Evolutionary conservation across 2,888 invertebrate genomes (phyloP).

Genomic region (Tiliacea aurago): DNA sequence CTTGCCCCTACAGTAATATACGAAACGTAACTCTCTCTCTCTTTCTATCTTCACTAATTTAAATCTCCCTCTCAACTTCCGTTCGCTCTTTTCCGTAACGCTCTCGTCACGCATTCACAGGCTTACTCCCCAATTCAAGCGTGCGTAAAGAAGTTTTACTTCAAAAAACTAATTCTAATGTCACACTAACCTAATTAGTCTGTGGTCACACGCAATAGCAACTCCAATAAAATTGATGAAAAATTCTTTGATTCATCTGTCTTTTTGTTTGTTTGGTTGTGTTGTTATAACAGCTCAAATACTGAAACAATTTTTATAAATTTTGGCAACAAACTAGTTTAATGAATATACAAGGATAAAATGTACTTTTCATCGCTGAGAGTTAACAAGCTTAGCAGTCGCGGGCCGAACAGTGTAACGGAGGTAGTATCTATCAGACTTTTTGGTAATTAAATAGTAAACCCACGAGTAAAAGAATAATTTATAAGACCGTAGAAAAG

Average conservation of each 20-base stretch:
- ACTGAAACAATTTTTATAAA: background rate
- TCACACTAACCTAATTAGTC: too few species aligned
- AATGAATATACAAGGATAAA: background rate
- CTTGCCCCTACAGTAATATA: too few species aligned
- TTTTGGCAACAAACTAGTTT: background rate
- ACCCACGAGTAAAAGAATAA: constrained; percentile 13
- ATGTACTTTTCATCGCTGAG: background rate
- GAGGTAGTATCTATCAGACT: background rate
- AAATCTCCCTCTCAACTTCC: too few species aligned
- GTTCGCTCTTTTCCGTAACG: too few species aligned
- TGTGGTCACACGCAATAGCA: background rate
- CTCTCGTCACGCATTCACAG: too few species aligned
- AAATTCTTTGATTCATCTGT: background rate
- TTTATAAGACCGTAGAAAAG: constrained; percentile 8
- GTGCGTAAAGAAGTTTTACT: too few species aligned
- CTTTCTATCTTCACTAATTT: too few species aligned
- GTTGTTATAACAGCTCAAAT: background rate
- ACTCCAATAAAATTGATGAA: background rate
- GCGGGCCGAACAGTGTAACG: background rate
- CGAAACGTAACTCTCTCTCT: too few species aligned
- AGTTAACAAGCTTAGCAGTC: background rate
- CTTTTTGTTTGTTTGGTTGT: background rate
- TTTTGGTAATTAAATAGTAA: constrained; percentile 9
- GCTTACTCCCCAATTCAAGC: too few species aligned
- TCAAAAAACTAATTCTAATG: background rate